Conservation (phyloP, 2,113 vertebrate genomes). For the Pluvialis apricaria region DNA sequence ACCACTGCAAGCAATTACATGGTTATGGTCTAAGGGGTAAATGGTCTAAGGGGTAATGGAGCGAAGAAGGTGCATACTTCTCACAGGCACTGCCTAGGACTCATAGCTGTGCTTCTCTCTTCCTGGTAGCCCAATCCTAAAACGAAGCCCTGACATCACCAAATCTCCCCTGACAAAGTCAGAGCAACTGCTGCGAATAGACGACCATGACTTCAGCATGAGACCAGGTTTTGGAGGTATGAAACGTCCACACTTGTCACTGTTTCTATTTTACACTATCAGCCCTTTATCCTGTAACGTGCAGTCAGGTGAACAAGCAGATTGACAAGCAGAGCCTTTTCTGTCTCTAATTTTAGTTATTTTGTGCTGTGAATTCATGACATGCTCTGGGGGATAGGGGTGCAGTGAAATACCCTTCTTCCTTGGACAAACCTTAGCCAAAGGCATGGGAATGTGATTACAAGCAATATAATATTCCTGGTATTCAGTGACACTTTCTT, state of each 20-base stretch:
- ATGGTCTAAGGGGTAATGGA: background rate
- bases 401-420: background rate
- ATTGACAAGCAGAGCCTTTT: background rate
- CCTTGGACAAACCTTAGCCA: background rate
- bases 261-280: background rate
- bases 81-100: background rate
- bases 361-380: background rate
- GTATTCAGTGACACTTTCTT: background rate
- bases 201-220: constrained; percentile 98
- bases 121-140: constrained; percentile 83
- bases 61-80: rapidly evolving
- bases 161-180: constrained; percentile 93
- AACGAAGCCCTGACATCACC: constrained; percentile 93
- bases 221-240: constrained; percentile 96
- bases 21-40: background rate
- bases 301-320: background rate
- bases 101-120: background rate
- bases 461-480: background rate
- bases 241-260: background rate
- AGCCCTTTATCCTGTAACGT: background rate
- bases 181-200: constrained; percentile 95
- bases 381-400: rapidly evolving
- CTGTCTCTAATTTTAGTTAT: background rate
- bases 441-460: background rate
- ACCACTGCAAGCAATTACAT: background rate